Base-by-base conservation (phyloP, 37 sponge, comb jelly and placozoan genomes). In the Beroe forskalii region DNA sequence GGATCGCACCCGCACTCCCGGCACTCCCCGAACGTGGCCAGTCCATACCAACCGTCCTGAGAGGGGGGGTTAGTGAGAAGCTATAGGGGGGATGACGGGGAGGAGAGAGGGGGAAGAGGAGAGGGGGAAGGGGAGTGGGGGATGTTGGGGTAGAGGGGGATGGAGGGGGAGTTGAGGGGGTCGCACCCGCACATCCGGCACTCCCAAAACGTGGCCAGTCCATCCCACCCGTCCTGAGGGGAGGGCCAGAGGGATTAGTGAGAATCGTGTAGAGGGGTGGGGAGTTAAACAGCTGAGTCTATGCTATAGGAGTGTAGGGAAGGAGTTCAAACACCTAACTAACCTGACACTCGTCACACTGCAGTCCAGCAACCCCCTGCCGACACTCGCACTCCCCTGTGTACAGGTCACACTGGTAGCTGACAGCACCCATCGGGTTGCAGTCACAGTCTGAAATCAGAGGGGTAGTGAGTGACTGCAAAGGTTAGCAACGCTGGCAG, bases 311-410 rank as follows among this genome's bases (percentile, higher is more conserved):
- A n/a, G n/a, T n/a, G n/a, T n/a, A n/a, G n/a, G n/a, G n/a, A n/a
- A n/a, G n/a, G n/a, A n/a, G n/a, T n/a, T n/a, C n/a, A n/a, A n/a
- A n/a, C n/a, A n/a, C n/a, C n/a, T 48, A 6, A 37, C 55, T 1
- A 33, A 80, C 86, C 86, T 76, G 67, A 86, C 97, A 96, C 28
- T 80, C 75, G 83, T 92, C 92, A 64, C 97, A 97, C 20, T 40
- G 62, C 0, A 23, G 14, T n/a, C 97, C 97, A 32, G 17, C 64
- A 1, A 94, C 90, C 48, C 91, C 90, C 12, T 89, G 27, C 9
- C 61, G 38, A 67, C 97, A 97, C 0, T 64, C 24, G 44, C 97
- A 97, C 60, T 86, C 90, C 32, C 95, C 97, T 60, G 94, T 91
- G 41, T 48, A 67, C n/a, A 86, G 35, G 28, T 94, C 64, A 75